Conservation (phyloP, 1,140 invertebrate species). For the Oncopodura yosiiana region DNA sequence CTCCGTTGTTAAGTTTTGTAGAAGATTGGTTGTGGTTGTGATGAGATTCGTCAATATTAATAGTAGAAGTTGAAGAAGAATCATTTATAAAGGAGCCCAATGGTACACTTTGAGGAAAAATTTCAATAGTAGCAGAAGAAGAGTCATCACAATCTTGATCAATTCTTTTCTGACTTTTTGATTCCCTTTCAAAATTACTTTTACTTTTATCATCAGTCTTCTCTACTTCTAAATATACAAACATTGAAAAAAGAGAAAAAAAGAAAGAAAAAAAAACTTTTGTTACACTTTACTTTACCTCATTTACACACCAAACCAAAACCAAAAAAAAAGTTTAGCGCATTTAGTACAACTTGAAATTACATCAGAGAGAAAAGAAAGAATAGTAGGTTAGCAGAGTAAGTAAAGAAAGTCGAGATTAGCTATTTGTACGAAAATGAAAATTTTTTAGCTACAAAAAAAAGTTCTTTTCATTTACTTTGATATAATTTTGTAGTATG, state of each 20-base stretch:
- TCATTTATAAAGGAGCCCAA: too few relatives aligned
- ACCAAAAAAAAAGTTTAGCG: slow-evolving; percentile 2
- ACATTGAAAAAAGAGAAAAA: slow-evolving; percentile 1
- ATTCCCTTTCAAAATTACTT: slow-evolving; percentile 10
- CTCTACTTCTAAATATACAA: background rate
- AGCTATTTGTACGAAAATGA: too few relatives aligned
- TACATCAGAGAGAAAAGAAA: background rate
- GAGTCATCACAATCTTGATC: too few relatives aligned
- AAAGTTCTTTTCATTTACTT: too few relatives aligned
- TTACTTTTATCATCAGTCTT: background rate
- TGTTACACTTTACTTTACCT: slow-evolving; percentile 1
- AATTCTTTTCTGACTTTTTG: background rate
- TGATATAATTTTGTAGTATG: too few relatives aligned
- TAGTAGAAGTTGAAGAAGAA: too few relatives aligned
- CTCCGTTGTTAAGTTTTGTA: background rate
- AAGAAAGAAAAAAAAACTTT: slow-evolving; percentile 6
- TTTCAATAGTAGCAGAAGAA: too few relatives aligned
- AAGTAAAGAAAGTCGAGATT: too few relatives aligned
- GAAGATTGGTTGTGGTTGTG: background rate
- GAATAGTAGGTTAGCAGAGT: background rate
- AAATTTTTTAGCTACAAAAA: too few relatives aligned
- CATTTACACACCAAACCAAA: slow-evolving; percentile 1
- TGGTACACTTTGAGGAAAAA: too few relatives aligned
- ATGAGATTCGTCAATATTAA: too few relatives aligned
- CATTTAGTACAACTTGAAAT: slow-evolving; percentile 3